Evolutionary conservation across 2,797 vertebrate genomes (phyloP), one percentile per base, ranked within the genome.

Genomic region (Channa striata): DNA sequence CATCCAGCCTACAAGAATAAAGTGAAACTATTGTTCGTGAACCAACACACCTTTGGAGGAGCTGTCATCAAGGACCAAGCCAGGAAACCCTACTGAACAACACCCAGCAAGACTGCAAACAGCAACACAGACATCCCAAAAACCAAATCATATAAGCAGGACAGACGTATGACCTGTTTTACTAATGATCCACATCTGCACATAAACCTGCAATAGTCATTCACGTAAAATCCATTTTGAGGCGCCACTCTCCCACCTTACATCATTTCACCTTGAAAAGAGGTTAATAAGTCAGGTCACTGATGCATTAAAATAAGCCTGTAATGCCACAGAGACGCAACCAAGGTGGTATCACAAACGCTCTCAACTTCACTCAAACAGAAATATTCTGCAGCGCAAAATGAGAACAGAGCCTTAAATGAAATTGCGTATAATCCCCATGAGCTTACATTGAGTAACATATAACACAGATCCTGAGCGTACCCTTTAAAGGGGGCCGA

Each of bases 371-470:
- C 20, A 19, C 30, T 72, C 47, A 57, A 51, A 77, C 30, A 11
- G 40, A 30, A 81, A 59, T 52, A 74, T 66, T 59, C 61, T 51
- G 53, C 59, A 30, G 36, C 42, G 37, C 44, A 53, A 63, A 70
- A 68, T 61, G 54, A 66, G 33, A 71, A 53, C 21, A 48, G 34
- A 59, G 47, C 34, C 30, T 67, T 65, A 67, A 58, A 78, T 78
- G 59, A 54, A 75, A 69, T 25, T 48, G 21, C 51, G 20, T 25
- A 16, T 85, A 81, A 90, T 87, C 70, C 72, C 46, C 2, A 1
- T 43, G 11, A 77, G 76, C 61, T 78, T 59, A 58, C 59, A 72
- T 66, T 68, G 46, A 72, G 13, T 14, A 65, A 64, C n/a, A 52
- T 56, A 23, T 20, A 36, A 43, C 30, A 44, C 60, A 54, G 73